Conservation (phyloP, 2,113 vertebrate species). For the Mormyrus iriodes region DNA sequence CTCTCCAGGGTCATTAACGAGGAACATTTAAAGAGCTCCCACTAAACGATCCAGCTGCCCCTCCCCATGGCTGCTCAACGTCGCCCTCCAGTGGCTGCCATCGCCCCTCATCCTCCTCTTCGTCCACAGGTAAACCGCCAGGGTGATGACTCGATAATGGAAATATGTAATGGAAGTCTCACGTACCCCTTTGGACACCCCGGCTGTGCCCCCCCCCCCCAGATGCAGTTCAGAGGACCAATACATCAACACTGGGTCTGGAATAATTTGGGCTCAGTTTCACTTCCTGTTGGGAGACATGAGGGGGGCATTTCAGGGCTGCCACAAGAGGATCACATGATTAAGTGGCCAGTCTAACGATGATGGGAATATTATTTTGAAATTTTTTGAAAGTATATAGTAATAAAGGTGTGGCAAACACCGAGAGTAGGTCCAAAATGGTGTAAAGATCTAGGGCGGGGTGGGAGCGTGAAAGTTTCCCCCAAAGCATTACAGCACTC, state of each 20-base stretch:
- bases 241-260: background rate
- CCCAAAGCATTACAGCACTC: constrained; percentile 42
- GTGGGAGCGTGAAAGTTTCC: constrained; percentile 15
- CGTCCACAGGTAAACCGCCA: background rate
- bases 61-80: background rate
- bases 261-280: constrained; percentile 39
- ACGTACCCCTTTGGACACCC: background rate
- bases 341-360: constrained; percentile 30
- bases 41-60: background rate
- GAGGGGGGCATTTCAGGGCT: constrained; percentile 19
- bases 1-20: constrained; percentile 16
- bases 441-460: background rate
- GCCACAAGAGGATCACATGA: constrained; percentile 54
- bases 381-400: background rate
- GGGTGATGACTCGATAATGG: background rate
- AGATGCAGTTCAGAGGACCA: background rate
- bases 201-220: background rate
- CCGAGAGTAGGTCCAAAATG: too few relatives aligned
- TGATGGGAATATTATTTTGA: background rate
- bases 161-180: background rate
- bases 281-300: constrained; percentile 23
- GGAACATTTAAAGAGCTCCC: background rate
- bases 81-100: background rate
- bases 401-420: too few relatives aligned
- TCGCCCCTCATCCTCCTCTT: background rate